Evolutionary conservation across 2,113 vertebrate species (phyloP), one percentile per base, ranked within the genome.

Genomic region (Nothocercus nigrocapillus): DNA sequence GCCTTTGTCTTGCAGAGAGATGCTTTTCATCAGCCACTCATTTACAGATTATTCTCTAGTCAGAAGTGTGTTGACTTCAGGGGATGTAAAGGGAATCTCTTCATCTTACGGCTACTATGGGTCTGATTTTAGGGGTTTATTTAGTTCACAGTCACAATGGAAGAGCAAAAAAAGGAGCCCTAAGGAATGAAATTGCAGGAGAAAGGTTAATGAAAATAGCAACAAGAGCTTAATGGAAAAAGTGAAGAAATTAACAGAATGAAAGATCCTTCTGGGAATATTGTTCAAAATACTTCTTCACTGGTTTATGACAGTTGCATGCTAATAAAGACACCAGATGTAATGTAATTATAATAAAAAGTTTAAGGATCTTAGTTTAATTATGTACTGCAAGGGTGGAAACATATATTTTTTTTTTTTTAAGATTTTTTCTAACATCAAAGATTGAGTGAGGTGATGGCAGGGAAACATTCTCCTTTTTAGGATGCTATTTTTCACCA

Each of bases 11-110:
- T 90, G 28, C 22, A 66, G 11, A 90, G 76, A 58, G 27, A 27
- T 0, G 54, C 3, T 0, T 80, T 88, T 19, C 15, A 42, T 45
- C 14, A 1, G 1, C 28, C 3, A 32, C 5, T 84, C 5, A 47
- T 19, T 45, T 82, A 87, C 17, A 70, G 24, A 18, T 49, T 19
- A 3, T 8, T 22, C 7, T 2, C 53, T 53, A 9, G 13, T 80
- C 32, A 58, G n/a, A 83, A 93, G 1, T 40, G 1, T 42, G 7
- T 34, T 61, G 58, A 42, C 7, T 79, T 79, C 18, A 85, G 3
- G 5, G 27, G 27, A 62, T 1, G 5, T 56, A 28, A 54, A 54
- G 7, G 27, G 53, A 28, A 54, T 62, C 13, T 83, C 17, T 53
- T 58, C 4, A 51, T 64, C 13, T 78, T 38, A 44, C 2, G 76